A percentile compares a stretch with the other conserved stretches of the same genome.
phyloP scores from a whole-genome alignment of 2,113 vertebrate species.

The Guaruba guarouba region DNA sequence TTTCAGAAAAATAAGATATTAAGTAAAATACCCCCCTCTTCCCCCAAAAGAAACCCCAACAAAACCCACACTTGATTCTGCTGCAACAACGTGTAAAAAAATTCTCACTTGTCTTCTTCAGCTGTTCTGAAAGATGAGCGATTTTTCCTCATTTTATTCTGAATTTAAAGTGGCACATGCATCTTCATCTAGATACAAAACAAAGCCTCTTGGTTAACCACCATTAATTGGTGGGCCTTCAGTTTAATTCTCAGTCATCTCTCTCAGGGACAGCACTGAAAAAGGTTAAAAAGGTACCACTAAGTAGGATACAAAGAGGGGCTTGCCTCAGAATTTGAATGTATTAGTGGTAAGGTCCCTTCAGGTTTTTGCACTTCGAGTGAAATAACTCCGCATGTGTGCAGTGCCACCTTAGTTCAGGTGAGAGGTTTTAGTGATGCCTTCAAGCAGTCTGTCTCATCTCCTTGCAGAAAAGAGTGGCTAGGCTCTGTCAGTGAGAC shows the following conservation, averaged over 20 bases:
- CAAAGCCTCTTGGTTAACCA: not conserved
- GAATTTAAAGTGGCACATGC: not conserved
- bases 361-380: not conserved
- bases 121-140: not conserved
- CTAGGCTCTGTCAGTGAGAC: not conserved
- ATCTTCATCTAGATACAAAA: not conserved
- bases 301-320: not conserved
- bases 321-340: not conserved
- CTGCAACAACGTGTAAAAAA: not conserved
- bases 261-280: not conserved
- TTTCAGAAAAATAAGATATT: not conserved
- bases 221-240: not conserved
- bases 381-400: not conserved
- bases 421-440: not conserved
- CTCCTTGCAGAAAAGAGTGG: not conserved
- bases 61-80: not conserved
- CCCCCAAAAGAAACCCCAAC: rapidly evolving
- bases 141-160: not conserved
- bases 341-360: not conserved
- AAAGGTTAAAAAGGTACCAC: not conserved
- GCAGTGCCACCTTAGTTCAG: not conserved
- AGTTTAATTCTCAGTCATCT: not conserved
- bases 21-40: not conserved
- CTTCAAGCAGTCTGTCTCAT: not conserved
- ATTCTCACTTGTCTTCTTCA: not conserved